Base-by-base conservation (phyloP, 92 coral and sea anemone genomes). In the Palythoa grandis region DNA sequence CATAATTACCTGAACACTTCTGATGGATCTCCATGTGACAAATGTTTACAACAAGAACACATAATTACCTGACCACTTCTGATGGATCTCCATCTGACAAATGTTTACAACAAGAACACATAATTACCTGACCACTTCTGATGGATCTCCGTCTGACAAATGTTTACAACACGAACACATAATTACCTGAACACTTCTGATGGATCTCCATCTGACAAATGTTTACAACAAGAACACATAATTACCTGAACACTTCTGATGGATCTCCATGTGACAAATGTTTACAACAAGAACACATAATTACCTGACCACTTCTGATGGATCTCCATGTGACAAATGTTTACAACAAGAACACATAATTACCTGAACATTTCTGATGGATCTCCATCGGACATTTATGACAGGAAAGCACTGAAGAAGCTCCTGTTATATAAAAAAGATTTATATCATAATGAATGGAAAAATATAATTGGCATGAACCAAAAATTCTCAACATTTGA, bases 281-380 rank as follows among this genome's bases (percentile, higher is more conserved):
- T 16, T 53, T 53, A 11, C 14, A 11, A 52, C 56, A 7, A 52
- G 6, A 52, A 52, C 6, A 52, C 54, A 56, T 12, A 56, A 56
- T 56, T 65, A 96, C 98, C 94, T 96, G 99, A 37, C 88, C 65
- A 82, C 88, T 88, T 77, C 96, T 89, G 56, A 93, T 70, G 35
- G 93, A 93, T 77, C 93, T 96, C 99, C 99, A 96, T 40, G 56
- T 52, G 56, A 52, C 12, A 13, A 5, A 52, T 52, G 11, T 11
- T 5, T 6, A 52, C 7, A 5, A 52, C 54, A 52, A 52, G 6
- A 52, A 52, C 6, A 52, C 54, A 56, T 12, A 56, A 56, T 56
- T 65, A 96, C 98, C 94, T 96, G 99, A 37, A 90, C 65, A 82
- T 86, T 88, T 77, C 96, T 89, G 56, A 93, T 70, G 35, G 93